Base-by-base conservation (phyloP, 2,888 invertebrate genomes). In the Melieria omissa region DNA sequence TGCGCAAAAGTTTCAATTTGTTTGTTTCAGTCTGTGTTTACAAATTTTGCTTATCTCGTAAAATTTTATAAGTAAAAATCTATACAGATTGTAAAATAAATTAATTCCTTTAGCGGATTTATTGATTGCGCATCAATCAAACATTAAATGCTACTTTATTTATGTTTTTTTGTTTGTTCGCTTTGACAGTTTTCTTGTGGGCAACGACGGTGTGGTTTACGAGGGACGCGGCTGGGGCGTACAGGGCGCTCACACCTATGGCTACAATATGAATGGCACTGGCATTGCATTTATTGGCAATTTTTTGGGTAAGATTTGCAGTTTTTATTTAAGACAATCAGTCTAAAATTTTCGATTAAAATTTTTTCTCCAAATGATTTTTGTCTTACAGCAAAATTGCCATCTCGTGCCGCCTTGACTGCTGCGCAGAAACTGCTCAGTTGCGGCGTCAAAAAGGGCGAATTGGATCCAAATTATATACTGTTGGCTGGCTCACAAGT, bases 181-280 rank as follows among this genome's bases (percentile, higher is more conserved):
- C 41, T 6, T 10, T 57, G 65, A 5, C 16, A 91, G 90, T 61
- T 91, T 91, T 75, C 79, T 92, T 73, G 88, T 92, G 68, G 92
- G 92, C 6, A 90, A 90, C 45, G 91, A 92, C 80, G 92, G 91
- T 5, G 88, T 89, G 47, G 87, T 92, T 9, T 92, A 91, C 78
- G 91, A 92, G 84, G 92, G 92, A 1, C 83, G 88, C 1, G 92
- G 92, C 1, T 92, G 92, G 92, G 87, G 89, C 5, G 87, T 88
- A 54, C 86, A 87, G 9, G 92, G 92, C 0, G 89, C 90, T 0
- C 92, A 92, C 76, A 90, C 90, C 0, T 88, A 85, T 10, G 88
- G 88, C 6, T 92, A 89, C 77, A 92, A 92, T 80, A 85, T 81
- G 45, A 89, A 88, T 77, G 90, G 91, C 41, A 88, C 92, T n/a